These are phyloP conservation scores for Brachylomia viminalis DNA, from an alignment of 2,888 invertebrate species.

Conservation along the genomic window DNA sequence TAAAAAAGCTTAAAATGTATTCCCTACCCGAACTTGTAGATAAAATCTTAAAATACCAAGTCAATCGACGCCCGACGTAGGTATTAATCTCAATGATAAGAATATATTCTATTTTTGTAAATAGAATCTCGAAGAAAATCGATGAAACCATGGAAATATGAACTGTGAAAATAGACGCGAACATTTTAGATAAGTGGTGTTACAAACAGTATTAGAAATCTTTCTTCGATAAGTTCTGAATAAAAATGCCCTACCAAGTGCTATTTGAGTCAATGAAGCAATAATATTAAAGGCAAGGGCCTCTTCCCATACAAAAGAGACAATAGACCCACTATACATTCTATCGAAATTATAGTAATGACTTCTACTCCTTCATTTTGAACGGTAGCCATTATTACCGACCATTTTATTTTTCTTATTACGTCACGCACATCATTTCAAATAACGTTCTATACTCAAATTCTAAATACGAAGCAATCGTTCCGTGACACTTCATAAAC, in stretches of 20 bases:
- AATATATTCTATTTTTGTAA: neutral
- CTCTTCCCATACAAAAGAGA: neutral
- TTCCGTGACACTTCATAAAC: slow-evolving; percentile 71
- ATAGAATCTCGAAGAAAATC: neutral
- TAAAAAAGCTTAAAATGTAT: too few relatives aligned
- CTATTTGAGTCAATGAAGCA: neutral
- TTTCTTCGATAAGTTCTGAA: neutral
- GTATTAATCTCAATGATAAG: neutral
- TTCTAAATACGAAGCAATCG: slow-evolving; percentile 67
- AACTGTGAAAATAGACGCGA: neutral
- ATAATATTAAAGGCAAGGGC: neutral
- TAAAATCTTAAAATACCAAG: too few relatives aligned
- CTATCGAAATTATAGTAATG: slow-evolving; percentile 20
- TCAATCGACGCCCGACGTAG: neutral
- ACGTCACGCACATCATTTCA: slow-evolving; percentile 57
- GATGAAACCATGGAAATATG: neutral
- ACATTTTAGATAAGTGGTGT: too few relatives aligned
- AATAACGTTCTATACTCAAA: slow-evolving; percentile 69
- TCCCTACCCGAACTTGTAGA: too few relatives aligned
- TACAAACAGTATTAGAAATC: too few relatives aligned
- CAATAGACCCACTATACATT: neutral
- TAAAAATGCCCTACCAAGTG: neutral
- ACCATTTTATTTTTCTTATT: slow-evolving; percentile 20
- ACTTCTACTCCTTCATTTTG: neutral
- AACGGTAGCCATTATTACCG: slow-evolving; percentile 16